Percentiles rank a stretch among this genome's conserved stretches.
Conservation (phyloP, 53 echinoderm and acorn worm genomes). For the Echinometra lucunter region DNA sequence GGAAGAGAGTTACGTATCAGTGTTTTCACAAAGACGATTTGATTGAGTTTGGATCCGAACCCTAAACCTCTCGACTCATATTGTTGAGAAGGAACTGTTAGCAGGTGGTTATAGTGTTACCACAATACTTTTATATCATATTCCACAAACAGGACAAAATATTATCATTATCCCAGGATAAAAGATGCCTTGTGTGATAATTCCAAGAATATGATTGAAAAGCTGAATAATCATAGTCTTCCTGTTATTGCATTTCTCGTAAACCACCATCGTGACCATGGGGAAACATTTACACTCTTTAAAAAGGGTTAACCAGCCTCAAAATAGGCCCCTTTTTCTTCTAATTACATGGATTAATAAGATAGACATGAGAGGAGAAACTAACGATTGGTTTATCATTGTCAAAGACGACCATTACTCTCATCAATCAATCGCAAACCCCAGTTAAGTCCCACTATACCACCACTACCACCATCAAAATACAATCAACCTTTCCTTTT, state of each 20-base stretch:
- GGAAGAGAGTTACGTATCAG: too few species aligned
- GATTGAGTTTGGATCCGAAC: too few species aligned
- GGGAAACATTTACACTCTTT: not conserved
- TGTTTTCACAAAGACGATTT: too few species aligned
- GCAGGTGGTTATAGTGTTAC: too few species aligned
- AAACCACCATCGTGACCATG: not conserved
- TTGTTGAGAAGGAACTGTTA: not conserved
- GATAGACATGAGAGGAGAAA: not conserved
- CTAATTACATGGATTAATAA: not conserved
- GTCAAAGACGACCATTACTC: not conserved
- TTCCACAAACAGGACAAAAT: too few species aligned
- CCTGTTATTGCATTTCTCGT: not conserved
- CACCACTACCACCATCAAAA: constrained; percentile 8
- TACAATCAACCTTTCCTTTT: constrained; percentile 34
- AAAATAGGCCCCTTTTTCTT: not conserved
- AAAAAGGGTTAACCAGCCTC: not conserved
- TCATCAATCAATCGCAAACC: not conserved
- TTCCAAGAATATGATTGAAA: not conserved
- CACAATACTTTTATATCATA: too few species aligned
- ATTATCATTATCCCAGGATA: not conserved
- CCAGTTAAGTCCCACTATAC: not conserved
- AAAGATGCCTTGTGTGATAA: not conserved
- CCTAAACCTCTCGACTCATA: not conserved
- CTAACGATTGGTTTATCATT: not conserved
- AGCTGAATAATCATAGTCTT: not conserved